Percentiles rank a stretch among this genome's conserved stretches.
These are phyloP conservation scores for Hippocampus comes DNA, from an alignment of 2,113 vertebrate genomes.

Conservation along the genomic window DNA sequence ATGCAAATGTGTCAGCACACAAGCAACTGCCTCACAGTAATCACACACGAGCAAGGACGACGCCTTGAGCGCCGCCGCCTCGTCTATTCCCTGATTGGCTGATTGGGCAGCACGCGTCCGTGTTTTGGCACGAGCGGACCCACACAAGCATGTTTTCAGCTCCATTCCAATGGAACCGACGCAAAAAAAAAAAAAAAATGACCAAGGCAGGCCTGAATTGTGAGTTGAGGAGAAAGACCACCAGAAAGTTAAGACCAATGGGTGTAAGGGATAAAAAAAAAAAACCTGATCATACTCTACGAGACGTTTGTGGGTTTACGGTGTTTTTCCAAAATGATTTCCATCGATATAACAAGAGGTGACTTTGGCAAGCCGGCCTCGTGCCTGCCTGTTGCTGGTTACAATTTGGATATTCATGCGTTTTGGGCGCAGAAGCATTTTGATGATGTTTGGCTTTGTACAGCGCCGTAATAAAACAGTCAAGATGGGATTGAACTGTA, in stretches of 20 bases:
- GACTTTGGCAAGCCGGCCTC: constrained; percentile 52
- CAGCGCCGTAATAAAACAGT: not conserved
- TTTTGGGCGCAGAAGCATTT: constrained; percentile 11
- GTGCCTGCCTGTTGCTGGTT: constrained; percentile 66
- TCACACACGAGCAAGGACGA: constrained; percentile 65
- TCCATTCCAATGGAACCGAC: not conserved
- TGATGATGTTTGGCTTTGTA: not conserved
- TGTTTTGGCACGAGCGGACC: not conserved
- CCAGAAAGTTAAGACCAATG: constrained; percentile 22
- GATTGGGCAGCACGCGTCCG: constrained; percentile 37
- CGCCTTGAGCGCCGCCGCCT: constrained; percentile 39
- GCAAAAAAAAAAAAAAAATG: not conserved
- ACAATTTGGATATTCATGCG: constrained; percentile 63
- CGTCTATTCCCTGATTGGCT: constrained; percentile 67
- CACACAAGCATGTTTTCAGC: constrained; percentile 28
- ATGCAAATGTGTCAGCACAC: constrained; percentile 41
- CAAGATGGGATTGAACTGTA: not conserved
- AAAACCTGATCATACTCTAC: constrained; percentile 64
- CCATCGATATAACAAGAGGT: constrained; percentile 58
- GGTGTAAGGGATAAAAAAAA: constrained; percentile 22
- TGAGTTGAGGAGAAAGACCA: constrained; percentile 42
- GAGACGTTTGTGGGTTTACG: constrained; percentile 53
- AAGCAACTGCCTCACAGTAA: constrained; percentile 55
- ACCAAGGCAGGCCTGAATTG: constrained; percentile 18
- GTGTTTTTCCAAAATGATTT: constrained; percentile 58